These are phyloP conservation scores for Gulo gulo DNA, from an alignment of 2,113 vertebrate genomes.

Conservation along the genomic window DNA sequence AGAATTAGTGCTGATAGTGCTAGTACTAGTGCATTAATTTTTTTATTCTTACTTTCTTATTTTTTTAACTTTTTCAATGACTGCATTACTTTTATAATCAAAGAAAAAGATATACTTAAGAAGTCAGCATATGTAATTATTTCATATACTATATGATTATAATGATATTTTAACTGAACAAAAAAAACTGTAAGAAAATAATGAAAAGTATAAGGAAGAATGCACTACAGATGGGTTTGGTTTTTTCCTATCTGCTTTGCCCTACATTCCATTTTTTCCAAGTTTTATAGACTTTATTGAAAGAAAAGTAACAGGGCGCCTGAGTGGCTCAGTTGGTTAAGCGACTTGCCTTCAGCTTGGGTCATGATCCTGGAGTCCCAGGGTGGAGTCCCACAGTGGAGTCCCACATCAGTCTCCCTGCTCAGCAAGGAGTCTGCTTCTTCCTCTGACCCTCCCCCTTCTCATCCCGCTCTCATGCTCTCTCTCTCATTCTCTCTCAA, in stretches of 20 bases:
- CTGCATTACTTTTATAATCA: neutral
- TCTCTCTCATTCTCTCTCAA: too few relatives aligned
- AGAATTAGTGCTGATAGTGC: neutral
- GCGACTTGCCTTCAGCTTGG: too few relatives aligned
- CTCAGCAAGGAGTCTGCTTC: too few relatives aligned
- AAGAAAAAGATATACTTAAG: neutral
- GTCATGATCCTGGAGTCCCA: too few relatives aligned
- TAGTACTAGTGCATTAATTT: neutral
- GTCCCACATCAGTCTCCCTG: too few relatives aligned
- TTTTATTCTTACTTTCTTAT: neutral
- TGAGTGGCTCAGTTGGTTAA: too few relatives aligned
- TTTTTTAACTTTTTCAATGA: conserved; percentile 28
- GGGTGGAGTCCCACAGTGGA: too few relatives aligned
- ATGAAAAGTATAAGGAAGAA: neutral
- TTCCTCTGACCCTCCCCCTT: too few relatives aligned
- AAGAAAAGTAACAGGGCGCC: neutral
- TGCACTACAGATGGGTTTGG: neutral
- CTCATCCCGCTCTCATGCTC: too few relatives aligned
- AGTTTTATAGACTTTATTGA: conserved; percentile 6
- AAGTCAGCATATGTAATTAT: neutral
- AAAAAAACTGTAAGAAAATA: conserved; percentile 23
- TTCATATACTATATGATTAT: neutral
- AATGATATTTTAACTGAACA: neutral
- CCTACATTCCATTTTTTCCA: neutral
- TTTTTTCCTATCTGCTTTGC: neutral